phyloP scores from a whole-genome alignment of 2,888 invertebrate species.

The Diplolepis rosae region DNA sequence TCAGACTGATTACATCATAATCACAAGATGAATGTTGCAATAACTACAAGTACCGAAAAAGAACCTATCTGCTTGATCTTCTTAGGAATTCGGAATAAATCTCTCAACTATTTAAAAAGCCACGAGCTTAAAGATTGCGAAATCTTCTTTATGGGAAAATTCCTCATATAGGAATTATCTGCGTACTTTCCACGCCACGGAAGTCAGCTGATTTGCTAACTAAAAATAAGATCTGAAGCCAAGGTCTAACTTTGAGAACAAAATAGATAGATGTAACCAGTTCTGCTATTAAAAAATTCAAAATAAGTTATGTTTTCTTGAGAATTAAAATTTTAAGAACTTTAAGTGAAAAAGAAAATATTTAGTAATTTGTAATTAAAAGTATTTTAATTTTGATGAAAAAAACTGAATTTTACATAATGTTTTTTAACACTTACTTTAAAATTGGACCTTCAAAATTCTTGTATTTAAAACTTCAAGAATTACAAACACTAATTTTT shows the following conservation, averaged over 20 bases:
- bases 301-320: no score
- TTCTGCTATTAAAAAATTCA: no score
- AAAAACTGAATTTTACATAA: no score
- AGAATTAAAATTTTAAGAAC: no score
- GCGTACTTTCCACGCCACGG: not conserved
- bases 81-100: not conserved
- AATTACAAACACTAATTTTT: no score
- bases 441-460: no score
- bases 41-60: not conserved
- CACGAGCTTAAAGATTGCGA: not conserved
- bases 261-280: not conserved
- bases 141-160: not conserved
- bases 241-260: slow-evolving; percentile 3
- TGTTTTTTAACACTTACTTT: no score
- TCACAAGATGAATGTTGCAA: not conserved
- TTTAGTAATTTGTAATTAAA: no score
- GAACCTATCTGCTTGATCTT: not conserved
- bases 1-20: not conserved
- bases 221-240: slow-evolving; percentile 2
- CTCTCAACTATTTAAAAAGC: not conserved
- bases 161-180: not conserved
- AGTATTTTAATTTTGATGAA: no score
- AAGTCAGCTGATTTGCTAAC: not conserved
- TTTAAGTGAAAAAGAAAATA: no score
- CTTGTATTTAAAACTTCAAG: no score